phyloP scores from a whole-genome alignment of 1,140 invertebrate species.

The Drepana arcuata region DNA sequence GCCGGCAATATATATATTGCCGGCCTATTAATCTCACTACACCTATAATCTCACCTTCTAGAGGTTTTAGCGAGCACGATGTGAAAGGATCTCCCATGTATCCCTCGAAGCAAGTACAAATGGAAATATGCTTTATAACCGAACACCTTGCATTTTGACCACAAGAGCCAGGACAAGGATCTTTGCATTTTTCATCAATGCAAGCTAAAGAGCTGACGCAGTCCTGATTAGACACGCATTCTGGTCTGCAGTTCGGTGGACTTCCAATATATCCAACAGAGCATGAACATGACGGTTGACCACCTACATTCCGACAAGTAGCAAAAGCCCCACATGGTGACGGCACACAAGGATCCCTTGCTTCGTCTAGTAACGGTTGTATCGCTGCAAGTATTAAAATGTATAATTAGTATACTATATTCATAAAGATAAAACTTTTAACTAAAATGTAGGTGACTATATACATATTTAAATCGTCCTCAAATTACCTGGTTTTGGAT shows the following conservation, averaged over 20 bases:
- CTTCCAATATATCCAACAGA: conserved; percentile 74
- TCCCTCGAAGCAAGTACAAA: conserved; percentile 76
- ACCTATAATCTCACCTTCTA: conserved; percentile 58
- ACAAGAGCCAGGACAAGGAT: conserved; percentile 79
- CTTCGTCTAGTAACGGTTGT: conserved; percentile 47
- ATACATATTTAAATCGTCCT: background rate
- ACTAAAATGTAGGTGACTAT: background rate
- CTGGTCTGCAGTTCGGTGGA: conserved; percentile 77
- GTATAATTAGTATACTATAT: too few species aligned
- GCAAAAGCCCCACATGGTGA: conserved; percentile 79
- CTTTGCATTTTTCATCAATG: conserved; percentile 75
- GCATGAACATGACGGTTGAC: conserved; percentile 76
- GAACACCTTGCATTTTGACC: conserved; percentile 75
- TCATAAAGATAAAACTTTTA: conserved; percentile 8
- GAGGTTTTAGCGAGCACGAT: conserved; percentile 62
- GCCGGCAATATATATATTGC: background rate
- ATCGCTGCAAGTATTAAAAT: conserved; percentile 31
- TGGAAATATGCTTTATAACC: conserved; percentile 76
- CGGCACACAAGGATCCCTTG: conserved; percentile 72
- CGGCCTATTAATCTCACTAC: too few species aligned
- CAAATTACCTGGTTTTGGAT: conserved; percentile 74
- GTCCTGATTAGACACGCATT: conserved; percentile 78
- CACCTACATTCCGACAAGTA: conserved; percentile 74
- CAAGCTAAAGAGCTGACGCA: conserved; percentile 76
- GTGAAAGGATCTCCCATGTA: conserved; percentile 78